Evolutionary conservation across 2,888 invertebrate species (phyloP).

Genomic region (Cistogaster globosa): DNA sequence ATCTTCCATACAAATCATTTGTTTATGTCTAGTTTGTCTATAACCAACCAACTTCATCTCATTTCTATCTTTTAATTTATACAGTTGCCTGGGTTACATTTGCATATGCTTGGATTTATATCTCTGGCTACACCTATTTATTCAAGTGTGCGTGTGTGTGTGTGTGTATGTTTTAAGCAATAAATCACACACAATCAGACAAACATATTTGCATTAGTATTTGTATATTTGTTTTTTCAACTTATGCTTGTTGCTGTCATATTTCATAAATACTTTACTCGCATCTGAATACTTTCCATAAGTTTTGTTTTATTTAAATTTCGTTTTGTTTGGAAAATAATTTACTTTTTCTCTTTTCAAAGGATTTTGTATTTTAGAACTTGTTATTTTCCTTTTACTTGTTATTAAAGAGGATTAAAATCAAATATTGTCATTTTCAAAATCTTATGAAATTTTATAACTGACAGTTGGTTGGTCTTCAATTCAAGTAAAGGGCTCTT

Average conservation of each 20-base stretch:
- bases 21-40: neutral
- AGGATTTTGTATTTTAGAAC: slow-evolving; percentile 4
- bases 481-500: slow-evolving; percentile 11
- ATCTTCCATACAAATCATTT: slow-evolving; percentile 12
- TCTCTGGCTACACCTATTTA: neutral
- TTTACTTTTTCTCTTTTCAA: neutral
- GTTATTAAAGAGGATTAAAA: slow-evolving; percentile 11
- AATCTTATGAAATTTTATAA: slow-evolving; percentile 3
- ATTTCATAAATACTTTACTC: slow-evolving; percentile 45
- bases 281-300: slow-evolving; percentile 7
- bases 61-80: slow-evolving; percentile 41
- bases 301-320: slow-evolving; percentile 16
- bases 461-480: slow-evolving; percentile 22
- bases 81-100: slow-evolving; percentile 6
- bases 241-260: slow-evolving; percentile 62
- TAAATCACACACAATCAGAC: slow-evolving; percentile 37
- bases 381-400: slow-evolving; percentile 10
- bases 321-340: neutral
- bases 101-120: neutral
- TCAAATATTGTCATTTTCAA: slow-evolving; percentile 46
- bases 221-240: slow-evolving; percentile 23
- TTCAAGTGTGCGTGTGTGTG: neutral
- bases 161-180: neutral
- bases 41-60: slow-evolving; percentile 11
- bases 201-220: slow-evolving; percentile 31